phyloP scores from a whole-genome alignment of 2,797 vertebrate genomes.

The Anabas testudineus region DNA sequence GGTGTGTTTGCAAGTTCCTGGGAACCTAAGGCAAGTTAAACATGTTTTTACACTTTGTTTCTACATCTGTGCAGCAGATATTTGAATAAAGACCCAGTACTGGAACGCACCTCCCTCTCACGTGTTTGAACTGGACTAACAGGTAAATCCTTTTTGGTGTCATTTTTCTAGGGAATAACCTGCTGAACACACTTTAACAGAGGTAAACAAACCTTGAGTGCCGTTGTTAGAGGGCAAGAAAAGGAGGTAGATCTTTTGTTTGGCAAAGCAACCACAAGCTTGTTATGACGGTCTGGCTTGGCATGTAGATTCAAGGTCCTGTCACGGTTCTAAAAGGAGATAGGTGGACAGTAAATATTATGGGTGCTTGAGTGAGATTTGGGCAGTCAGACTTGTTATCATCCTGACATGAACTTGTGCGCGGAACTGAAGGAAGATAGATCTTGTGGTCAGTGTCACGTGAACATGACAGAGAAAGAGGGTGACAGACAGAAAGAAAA shows the following conservation, averaged over 20 bases:
- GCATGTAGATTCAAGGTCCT: conserved; percentile 38
- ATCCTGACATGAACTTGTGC: conserved; percentile 4
- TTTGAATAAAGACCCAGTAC: not conserved
- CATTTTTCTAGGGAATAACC: not conserved
- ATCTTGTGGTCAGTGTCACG: not conserved
- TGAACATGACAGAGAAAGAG: conserved; percentile 5
- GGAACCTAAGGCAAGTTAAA: not conserved
- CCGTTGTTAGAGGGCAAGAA: conserved; percentile 9
- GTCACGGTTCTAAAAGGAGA: not conserved
- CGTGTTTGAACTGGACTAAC: conserved; percentile 39
- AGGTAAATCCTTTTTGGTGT: conserved; percentile 11
- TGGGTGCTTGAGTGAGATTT: conserved; percentile 30
- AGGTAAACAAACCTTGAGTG: conserved; percentile 31
- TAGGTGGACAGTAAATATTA: conserved; percentile 56
- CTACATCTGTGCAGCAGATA: not conserved
- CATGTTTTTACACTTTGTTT: not conserved
- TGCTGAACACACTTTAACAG: not conserved
- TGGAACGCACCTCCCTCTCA: not conserved
- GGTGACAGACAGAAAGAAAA: not conserved
- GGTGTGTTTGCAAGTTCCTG: conserved; percentile 4
- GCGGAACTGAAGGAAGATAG: not conserved
- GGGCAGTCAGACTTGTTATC: not conserved
- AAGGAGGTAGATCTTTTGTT: conserved; percentile 22
- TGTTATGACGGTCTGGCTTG: conserved; percentile 27
- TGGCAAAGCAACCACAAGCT: conserved; percentile 16